Percentiles rank a stretch among this genome's conserved stretches.
phyloP scores from a whole-genome alignment of 2,797 vertebrate species.

The Sarcoramphus papa region DNA sequence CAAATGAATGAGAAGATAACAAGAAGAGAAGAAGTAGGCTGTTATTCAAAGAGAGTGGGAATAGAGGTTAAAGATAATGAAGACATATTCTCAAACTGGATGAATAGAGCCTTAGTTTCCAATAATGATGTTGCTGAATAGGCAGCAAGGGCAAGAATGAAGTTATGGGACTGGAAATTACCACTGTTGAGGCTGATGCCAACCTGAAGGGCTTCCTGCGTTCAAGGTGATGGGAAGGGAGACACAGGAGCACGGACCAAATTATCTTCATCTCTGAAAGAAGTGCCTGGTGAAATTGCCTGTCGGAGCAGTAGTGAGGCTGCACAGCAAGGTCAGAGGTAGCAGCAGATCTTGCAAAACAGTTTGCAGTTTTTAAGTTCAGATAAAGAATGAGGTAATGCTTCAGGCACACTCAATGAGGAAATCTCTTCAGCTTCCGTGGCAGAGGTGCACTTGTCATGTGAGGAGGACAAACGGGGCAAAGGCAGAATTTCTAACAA shows the following conservation, averaged over 20 bases:
- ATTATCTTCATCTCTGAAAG: neutral
- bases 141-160: constrained; percentile 13
- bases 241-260: accelerated
- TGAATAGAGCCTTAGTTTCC: constrained; percentile 60
- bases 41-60: constrained; percentile 21
- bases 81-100: constrained; percentile 36
- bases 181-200: neutral
- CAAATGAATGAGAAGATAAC: constrained; percentile 43
- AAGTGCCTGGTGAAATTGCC: neutral
- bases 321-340: neutral
- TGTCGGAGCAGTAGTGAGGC: neutral
- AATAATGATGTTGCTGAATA: constrained; percentile 51
- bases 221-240: neutral
- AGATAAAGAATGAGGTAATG: neutral
- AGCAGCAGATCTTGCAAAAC: neutral
- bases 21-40: constrained; percentile 29
- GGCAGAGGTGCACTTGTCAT: neutral
- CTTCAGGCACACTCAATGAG: neutral
- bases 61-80: constrained; percentile 59
- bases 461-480: neutral
- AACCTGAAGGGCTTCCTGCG: neutral
- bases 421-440: neutral
- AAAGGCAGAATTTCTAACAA: neutral
- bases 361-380: neutral
- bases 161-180: constrained; percentile 38